Evolutionary conservation across 2,888 invertebrate species (phyloP).

Genomic region (Patella caerulea): DNA sequence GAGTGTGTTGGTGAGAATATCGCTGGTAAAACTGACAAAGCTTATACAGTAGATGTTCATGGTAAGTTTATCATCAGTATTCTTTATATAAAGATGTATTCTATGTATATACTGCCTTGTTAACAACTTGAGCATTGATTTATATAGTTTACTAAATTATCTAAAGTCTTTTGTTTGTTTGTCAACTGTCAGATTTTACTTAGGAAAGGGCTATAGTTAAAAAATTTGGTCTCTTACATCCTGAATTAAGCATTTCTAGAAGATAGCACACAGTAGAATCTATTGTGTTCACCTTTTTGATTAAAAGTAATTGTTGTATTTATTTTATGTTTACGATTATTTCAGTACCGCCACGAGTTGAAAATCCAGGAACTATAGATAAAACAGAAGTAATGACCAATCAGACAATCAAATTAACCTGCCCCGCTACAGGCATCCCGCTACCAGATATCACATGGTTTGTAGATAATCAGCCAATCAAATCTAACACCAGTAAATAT

Average conservation of each 20-base stretch:
- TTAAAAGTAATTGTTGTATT: too few relatives aligned
- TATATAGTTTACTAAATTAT: too few relatives aligned
- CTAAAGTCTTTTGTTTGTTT: too few relatives aligned
- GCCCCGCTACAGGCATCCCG: conserved; percentile 73
- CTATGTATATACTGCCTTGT: too few relatives aligned
- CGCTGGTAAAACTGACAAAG: conserved; percentile 64
- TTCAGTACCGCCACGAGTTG: conserved; percentile 72
- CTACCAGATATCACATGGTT: conserved; percentile 72
- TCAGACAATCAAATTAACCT: conserved; percentile 68
- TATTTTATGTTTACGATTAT: background rate
- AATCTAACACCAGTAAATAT: conserved; percentile 39
- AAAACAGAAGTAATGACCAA: conserved; percentile 60
- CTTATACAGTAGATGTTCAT: conserved; percentile 61
- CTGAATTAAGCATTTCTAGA: too few relatives aligned
- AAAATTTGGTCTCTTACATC: too few relatives aligned
- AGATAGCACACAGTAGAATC: too few relatives aligned
- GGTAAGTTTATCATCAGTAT: conserved; percentile 46
- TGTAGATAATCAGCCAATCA: conserved; percentile 47
- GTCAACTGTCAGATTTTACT: too few relatives aligned
- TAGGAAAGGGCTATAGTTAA: too few relatives aligned
- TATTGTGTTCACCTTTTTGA: too few relatives aligned
- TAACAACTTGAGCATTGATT: too few relatives aligned
- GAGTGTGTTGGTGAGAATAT: conserved; percentile 67
- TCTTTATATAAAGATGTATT: too few relatives aligned
- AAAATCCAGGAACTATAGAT: conserved; percentile 61